Base-by-base conservation (phyloP, 1,140 invertebrate genomes). In the Elymnias hypermnestra region DNA sequence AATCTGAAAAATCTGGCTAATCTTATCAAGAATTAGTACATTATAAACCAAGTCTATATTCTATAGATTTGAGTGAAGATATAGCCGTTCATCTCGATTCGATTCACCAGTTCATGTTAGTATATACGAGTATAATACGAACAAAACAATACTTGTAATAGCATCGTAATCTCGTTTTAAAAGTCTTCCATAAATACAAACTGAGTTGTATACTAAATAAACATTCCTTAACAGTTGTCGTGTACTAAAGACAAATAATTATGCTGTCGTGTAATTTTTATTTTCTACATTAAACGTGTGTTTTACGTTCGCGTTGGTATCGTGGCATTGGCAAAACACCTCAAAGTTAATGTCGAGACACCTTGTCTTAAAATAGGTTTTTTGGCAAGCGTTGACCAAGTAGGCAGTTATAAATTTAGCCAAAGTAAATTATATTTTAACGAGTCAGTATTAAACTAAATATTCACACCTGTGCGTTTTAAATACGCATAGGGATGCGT, bases 301-400 rank as follows among this genome's bases (percentile, higher is more conserved):
- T 45, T 57, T 57, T 53, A 50, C 39, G 33, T 46, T 10, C 17
- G 31, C 28, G 21, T 21, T 28, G 19, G 33, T 45, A 38, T 23
- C 28, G 46, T 49, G 61, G 48, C 57, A 59, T 68, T 68, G 62
- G 65, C 65, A 61, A 53, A 53, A 55, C 44, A 52, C 36, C 44
- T 53, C 53, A 58, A 67, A 67, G 57, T 56, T 58, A 63, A 66
- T 63, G 60, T 57, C 57, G 50, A 52, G 43, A 47, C 23, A 46
- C 46, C 35, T 49, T 50, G 28, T 52, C 48, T 54, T 49, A 57
- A 68, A 62, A 59, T 63, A 63, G 54, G 55, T 50, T 59, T 63
- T 68, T 62, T 70, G 66, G 63, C 60, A 70, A 58, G 46, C 42
- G 33, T 26, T 59, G 40, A 56, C 43, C 26, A 64, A 55, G 53